Base-by-base conservation (phyloP, 2,797 vertebrate species). In the Adrianichthys oophorus region DNA sequence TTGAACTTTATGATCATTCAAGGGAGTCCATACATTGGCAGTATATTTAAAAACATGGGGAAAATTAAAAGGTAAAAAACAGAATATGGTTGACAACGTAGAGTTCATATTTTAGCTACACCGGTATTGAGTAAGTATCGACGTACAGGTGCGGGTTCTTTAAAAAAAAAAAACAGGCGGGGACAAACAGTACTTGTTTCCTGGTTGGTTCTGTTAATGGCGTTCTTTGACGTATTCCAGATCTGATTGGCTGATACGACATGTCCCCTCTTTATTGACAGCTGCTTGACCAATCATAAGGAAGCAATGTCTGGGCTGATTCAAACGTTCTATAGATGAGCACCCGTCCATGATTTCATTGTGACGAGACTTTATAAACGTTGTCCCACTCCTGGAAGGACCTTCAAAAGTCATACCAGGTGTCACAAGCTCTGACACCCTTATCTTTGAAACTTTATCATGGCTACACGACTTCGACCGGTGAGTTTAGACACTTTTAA, bases 401-500 rank as follows among this genome's bases (percentile, higher is more conserved):
- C 7, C 14, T 1, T 2, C 42, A 43, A 47, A 18, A 5, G n/a
- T 4, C 32, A 4, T 48, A 14, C 21, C 45, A 0, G 1, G 7
- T 21, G n/a, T 24, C 2, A 17, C 15, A 2, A 1, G 4, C 48
- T 15, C 13, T 5, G 40, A 10, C 14, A 12, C 17, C 53, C 24
- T 62, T 49, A 32, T 52, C 45, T 59, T 19, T 18, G 24, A 15
- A 4, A 4, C 40, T 16, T 41, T 52, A 55, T 53, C 32, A 96
- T 95, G 93, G 86, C 92, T 4, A 90, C 92, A 3, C 89, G 81
- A 16, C 65, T 91, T 63, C 89, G 94, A 76, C 88, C 76, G 75
- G 94, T 95, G 82, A 94, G 95, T 92, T 50, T 2, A 12, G 63
- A 15, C 18, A 0, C 17, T 4, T 32, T 43, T 8, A 3, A 43